Base-by-base conservation (phyloP, 2,113 vertebrate genomes). In the Alosa alosa region DNA sequence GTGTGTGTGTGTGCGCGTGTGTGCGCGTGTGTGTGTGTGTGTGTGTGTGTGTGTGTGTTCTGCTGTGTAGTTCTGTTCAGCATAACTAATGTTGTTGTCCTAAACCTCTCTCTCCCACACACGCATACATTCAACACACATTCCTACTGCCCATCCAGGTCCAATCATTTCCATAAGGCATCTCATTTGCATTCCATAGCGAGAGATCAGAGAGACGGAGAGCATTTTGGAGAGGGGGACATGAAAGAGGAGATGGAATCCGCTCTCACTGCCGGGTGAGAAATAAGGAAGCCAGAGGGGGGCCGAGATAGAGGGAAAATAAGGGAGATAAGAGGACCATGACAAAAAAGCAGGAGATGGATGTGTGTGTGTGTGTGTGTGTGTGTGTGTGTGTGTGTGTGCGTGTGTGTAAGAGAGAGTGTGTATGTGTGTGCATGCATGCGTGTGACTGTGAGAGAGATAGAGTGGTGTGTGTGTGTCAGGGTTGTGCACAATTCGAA, bases 281-380 rank as follows among this genome's bases (percentile, higher is more conserved):
- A 31, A 55, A 55, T 25, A 68, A 25, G 60, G 55, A 60, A 20
- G 11, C 6, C 60, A 68, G 64, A 31, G 20, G 22, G 20, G 20
- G 60, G n/a, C 20, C 22, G 60, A 72, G 9, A 36, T 25, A 31
- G 64, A 36, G 64, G 64, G 25, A 4, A 7, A 72, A 72, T 2
- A 55, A 36, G n/a, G 0, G 9, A 31, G 64, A 72, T 72, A 72
- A 72, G 8, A 36, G 25, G 9, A 72, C 22, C 22, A n/a, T n/a
- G 64, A 72, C 64, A 72, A 10, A 25, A 68, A 1, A 25, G n/a
- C 25, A 25, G 5, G 20, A 25, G 60, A 64, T 49, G 81, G 44
- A 25, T 50, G 81, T 50, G 44, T 50, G 81, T n/a, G 22, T 82
- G 46, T 82, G 81, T 60, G 55, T 60, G 55, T 60, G 55, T 60